Conservation (phyloP, 2,888 invertebrate species). For the Cephus pulcher region DNA sequence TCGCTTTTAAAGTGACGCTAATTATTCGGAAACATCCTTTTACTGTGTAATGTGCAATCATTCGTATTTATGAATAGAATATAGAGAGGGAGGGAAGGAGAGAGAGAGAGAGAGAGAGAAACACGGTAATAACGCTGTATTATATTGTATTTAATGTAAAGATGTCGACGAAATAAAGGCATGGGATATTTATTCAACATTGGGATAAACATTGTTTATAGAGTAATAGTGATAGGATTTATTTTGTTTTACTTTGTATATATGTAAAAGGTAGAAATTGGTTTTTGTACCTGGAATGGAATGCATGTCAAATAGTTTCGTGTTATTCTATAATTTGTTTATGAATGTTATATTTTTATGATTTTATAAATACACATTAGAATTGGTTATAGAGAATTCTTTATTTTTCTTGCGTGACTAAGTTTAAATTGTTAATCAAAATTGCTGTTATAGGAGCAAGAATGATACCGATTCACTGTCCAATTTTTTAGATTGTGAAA, state of each 20-base stretch:
- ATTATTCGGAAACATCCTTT: conserved; percentile 38
- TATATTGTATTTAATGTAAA: conserved; percentile 59
- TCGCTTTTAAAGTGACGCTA: conserved; percentile 10
- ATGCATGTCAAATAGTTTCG: not conserved
- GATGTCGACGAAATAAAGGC: conserved; percentile 58
- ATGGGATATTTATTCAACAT: conserved; percentile 60
- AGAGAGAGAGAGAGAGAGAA: conserved; percentile 12
- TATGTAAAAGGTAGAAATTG: not conserved
- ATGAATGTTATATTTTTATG: not conserved
- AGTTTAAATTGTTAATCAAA: too few relatives aligned
- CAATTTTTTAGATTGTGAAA: not conserved
- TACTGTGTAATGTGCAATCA: conserved; percentile 56
- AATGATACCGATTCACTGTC: not conserved
- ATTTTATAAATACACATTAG: not conserved
- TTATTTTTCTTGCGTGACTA: not conserved
- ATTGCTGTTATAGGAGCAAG: not conserved
- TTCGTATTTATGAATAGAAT: conserved; percentile 44
- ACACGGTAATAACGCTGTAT: conserved; percentile 43
- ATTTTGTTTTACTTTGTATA: not conserved
- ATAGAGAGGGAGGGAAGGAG: conserved; percentile 8
- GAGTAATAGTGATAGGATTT: not conserved
- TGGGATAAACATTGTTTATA: not conserved
- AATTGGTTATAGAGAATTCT: not conserved
- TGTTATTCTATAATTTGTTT: not conserved
- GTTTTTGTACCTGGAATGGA: not conserved